Evolutionary conservation across 2,797 vertebrate species (phyloP).

Genomic region (Gymnocypris eckloni): DNA sequence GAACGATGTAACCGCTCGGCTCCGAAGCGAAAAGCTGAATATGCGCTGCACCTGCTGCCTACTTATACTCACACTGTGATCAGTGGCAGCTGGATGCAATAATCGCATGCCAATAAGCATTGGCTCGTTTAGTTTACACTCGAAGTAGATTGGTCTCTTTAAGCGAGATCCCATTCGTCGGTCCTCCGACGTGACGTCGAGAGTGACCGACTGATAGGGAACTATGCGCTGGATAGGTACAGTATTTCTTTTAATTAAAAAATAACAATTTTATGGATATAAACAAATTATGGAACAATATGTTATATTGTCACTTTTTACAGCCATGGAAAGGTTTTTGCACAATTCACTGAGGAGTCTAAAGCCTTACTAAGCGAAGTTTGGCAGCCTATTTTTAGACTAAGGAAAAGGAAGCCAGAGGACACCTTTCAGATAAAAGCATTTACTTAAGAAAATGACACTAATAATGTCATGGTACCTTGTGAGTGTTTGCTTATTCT

Average conservation of each 20-base stretch:
- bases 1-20: too few relatives aligned
- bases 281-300: not conserved
- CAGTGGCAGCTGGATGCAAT: too few relatives aligned
- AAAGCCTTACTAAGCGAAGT: not conserved
- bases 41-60: too few relatives aligned
- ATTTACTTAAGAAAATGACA: not conserved
- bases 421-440: not conserved
- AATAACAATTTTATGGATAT: not conserved
- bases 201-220: not conserved
- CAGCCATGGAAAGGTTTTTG: not conserved
- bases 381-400: not conserved
- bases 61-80: too few relatives aligned
- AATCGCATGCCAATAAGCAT: too few relatives aligned
- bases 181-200: too few relatives aligned
- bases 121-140: too few relatives aligned
- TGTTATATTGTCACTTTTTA: not conserved
- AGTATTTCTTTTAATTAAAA: not conserved
- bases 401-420: not conserved
- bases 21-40: too few relatives aligned
- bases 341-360: not conserved
- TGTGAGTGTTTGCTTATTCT: not conserved
- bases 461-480: not conserved
- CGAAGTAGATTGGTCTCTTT: too few relatives aligned
- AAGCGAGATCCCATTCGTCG: too few relatives aligned
- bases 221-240: not conserved